These are phyloP conservation scores for Monoplex corrugatus DNA, from an alignment of 2,888 invertebrate species.

Conservation along the genomic window DNA sequence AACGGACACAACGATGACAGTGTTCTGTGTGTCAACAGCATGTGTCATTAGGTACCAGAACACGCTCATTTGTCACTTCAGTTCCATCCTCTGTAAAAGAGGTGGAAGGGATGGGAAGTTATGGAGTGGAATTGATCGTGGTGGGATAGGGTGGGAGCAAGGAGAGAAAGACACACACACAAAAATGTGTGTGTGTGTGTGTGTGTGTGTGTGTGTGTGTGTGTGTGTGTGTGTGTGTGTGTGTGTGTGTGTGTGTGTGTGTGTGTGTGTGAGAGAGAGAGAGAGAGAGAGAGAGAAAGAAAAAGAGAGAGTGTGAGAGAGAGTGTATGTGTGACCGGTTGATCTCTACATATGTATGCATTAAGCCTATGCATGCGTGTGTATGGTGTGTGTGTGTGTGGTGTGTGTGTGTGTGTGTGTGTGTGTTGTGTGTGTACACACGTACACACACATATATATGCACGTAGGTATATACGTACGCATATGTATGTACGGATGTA, in stretches of 20 bases:
- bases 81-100: not conserved
- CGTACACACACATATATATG: too few species aligned
- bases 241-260: not conserved
- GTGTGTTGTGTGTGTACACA: too few species aligned
- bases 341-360: not conserved
- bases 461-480: not conserved
- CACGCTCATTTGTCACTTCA: too few species aligned
- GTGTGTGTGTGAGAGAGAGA: not conserved
- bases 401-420: too few species aligned
- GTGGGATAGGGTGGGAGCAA: too few species aligned
- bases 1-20: too few species aligned
- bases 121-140: too few species aligned
- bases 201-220: not conserved
- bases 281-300: not conserved
- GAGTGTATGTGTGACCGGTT: not conserved
- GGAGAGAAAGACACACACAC: too few species aligned
- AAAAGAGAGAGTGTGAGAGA: not conserved
- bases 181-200: not conserved
- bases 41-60: too few species aligned
- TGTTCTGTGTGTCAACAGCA: too few species aligned
- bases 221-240: constrained; percentile 10
- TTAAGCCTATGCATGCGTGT: constrained; percentile 2
- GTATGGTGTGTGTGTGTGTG: too few species aligned
- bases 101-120: not conserved
- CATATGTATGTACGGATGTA: not conserved